Percentiles rank a stretch among this genome's conserved stretches.
These are phyloP conservation scores for Trachelus stipa DNA, from an alignment of 2,888 invertebrate species.

Conservation along the genomic window DNA sequence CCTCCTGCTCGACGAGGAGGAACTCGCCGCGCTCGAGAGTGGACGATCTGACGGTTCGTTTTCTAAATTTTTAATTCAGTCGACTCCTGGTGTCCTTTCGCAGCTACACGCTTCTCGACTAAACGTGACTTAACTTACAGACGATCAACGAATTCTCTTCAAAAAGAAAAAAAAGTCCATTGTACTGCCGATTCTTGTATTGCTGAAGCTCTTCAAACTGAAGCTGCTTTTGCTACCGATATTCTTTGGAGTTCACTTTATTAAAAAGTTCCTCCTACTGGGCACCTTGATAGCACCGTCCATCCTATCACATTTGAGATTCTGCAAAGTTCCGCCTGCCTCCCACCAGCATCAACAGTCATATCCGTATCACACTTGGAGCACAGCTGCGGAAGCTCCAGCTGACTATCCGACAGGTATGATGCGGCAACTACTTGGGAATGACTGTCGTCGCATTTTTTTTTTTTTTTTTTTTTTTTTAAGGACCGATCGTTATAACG, in stretches of 20 bases:
- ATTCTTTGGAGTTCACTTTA: slow-evolving; percentile 73
- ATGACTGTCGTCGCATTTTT: too few relatives aligned
- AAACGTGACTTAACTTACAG: too few relatives aligned
- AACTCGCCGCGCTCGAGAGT: slow-evolving; percentile 32
- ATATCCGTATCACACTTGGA: slow-evolving; percentile 55
- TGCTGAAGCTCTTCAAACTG: slow-evolving; percentile 62
- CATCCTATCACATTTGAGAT: slow-evolving; percentile 68
- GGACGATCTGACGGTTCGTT: too few relatives aligned
- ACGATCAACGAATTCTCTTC: slow-evolving; percentile 59
- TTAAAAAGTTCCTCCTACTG: slow-evolving; percentile 75
- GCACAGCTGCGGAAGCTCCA: slow-evolving; percentile 54
- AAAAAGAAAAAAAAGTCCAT: slow-evolving; percentile 86
- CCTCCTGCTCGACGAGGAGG: slow-evolving; percentile 59
- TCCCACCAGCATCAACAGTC: slow-evolving; percentile 33
- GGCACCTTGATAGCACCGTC: slow-evolving; percentile 74
- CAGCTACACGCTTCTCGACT: too few relatives aligned
- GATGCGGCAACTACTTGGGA: neutral
- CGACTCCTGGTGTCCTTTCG: too few relatives aligned
- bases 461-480: neutral
- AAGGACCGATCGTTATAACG: neutral
- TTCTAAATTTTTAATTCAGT: too few relatives aligned
- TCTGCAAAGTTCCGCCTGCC: slow-evolving; percentile 56
- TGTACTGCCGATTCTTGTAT: slow-evolving; percentile 68
- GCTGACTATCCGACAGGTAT: slow-evolving; percentile 60
- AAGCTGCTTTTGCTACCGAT: slow-evolving; percentile 74